Evolutionary conservation across 2,888 invertebrate genomes (phyloP).

Genomic region (Cephus sareptanus): DNA sequence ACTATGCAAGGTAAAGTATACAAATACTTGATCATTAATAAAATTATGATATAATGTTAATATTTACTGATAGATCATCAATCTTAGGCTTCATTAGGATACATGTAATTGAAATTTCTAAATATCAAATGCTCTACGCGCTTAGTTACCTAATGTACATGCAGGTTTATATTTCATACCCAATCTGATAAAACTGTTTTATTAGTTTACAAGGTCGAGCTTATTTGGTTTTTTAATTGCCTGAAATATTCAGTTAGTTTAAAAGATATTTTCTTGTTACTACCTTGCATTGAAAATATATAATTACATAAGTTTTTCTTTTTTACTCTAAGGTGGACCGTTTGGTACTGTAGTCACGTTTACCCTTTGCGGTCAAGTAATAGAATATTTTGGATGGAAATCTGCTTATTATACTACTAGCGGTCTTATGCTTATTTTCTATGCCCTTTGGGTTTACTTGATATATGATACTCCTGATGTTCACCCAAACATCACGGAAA

Average conservation of each 20-base stretch:
- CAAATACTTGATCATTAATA: background rate
- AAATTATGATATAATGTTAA: background rate
- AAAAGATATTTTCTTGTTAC: background rate
- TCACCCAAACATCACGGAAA: conserved; percentile 73
- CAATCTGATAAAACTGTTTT: background rate
- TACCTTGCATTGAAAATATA: background rate
- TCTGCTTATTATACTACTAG: conserved; percentile 77
- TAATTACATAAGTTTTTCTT: background rate
- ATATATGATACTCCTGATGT: conserved; percentile 75
- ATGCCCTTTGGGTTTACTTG: conserved; percentile 73
- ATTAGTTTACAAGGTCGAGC: background rate
- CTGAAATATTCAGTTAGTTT: background rate
- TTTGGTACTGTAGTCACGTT: conserved; percentile 79
- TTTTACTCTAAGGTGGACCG: conserved; percentile 73
- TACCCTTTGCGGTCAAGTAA: conserved; percentile 75
- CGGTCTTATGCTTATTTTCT: conserved; percentile 71
- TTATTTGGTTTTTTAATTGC: background rate
- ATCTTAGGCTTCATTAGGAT: background rate
- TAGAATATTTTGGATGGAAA: conserved; percentile 75
- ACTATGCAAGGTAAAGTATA: conserved; percentile 67
- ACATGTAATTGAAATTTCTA: background rate
- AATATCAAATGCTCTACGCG: background rate
- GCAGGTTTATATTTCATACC: background rate
- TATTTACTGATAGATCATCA: background rate
- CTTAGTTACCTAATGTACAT: background rate